These are phyloP conservation scores for Hofmannophila pseudospretella DNA, from an alignment of 2,888 invertebrate genomes.

Conservation along the genomic window DNA sequence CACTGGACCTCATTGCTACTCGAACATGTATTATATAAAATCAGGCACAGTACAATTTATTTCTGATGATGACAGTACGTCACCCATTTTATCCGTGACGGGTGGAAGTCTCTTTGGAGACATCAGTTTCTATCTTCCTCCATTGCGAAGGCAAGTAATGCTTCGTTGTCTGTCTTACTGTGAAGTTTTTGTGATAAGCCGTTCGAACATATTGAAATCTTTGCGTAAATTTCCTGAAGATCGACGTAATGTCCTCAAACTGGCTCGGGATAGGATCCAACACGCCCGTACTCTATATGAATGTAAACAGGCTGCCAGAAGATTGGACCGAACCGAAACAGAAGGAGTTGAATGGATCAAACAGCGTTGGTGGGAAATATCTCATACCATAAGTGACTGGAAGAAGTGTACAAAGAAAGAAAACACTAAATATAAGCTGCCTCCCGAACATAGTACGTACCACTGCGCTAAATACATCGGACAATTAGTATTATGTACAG, in stretches of 20 bases:
- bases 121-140: too few relatives aligned
- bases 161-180: conserved; percentile 9
- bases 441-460: conserved; percentile 43
- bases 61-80: conserved; percentile 4
- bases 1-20: conserved; percentile 5
- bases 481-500: conserved; percentile 51
- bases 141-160: conserved; percentile 3
- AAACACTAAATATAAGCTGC: conserved; percentile 26
- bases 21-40: conserved; percentile 9
- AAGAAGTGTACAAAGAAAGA: conserved; percentile 18
- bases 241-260: conserved; percentile 1
- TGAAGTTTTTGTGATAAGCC: conserved; percentile 4
- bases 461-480: conserved; percentile 64
- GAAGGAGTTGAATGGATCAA: conserved; percentile 9
- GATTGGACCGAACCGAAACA: conserved; percentile 3
- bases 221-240: conserved; percentile 8
- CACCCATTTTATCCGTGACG: conserved; percentile 5
- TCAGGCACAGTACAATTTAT: conserved; percentile 6
- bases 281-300: conserved; percentile 4
- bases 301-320: conserved; percentile 1
- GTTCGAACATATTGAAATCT: conserved; percentile 1
- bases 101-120: conserved; percentile 9
- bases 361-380: conserved; percentile 8
- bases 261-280: neutral
- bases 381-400: neutral